Evolutionary conservation across 2,888 invertebrate species (phyloP).

Genomic region (Labia minor): DNA sequence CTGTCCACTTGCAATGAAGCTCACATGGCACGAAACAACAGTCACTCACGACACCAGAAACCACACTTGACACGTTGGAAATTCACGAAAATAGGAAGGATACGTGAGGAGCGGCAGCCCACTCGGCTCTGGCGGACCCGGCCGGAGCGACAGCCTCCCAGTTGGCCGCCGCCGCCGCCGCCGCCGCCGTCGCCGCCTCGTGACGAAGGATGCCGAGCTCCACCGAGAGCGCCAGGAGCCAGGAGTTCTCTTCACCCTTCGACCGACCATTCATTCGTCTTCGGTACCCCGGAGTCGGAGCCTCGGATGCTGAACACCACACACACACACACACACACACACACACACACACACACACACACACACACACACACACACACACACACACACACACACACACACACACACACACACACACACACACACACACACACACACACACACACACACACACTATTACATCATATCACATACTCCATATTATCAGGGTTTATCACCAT

Average conservation of each 20-base stretch:
- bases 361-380: too few species aligned
- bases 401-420: too few species aligned
- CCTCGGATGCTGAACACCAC: too few species aligned
- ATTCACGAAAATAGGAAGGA: not conserved
- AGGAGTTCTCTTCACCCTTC: not conserved
- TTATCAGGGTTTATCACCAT: not conserved
- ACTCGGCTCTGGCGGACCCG: conserved; percentile 5
- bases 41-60: not conserved
- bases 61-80: not conserved
- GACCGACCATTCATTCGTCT: not conserved
- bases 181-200: not conserved
- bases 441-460: too few species aligned
- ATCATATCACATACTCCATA: too few species aligned
- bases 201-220: not conserved
- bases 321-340: too few species aligned
- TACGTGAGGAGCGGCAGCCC: not conserved
- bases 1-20: not conserved
- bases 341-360: too few species aligned
- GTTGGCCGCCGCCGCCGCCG: not conserved
- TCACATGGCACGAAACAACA: not conserved
- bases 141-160: not conserved
- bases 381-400: too few species aligned
- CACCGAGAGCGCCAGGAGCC: too few species aligned
- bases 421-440: too few species aligned
- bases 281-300: not conserved